Conservation (phyloP, 2,888 invertebrate species). For the Ochropleura leucogaster region DNA sequence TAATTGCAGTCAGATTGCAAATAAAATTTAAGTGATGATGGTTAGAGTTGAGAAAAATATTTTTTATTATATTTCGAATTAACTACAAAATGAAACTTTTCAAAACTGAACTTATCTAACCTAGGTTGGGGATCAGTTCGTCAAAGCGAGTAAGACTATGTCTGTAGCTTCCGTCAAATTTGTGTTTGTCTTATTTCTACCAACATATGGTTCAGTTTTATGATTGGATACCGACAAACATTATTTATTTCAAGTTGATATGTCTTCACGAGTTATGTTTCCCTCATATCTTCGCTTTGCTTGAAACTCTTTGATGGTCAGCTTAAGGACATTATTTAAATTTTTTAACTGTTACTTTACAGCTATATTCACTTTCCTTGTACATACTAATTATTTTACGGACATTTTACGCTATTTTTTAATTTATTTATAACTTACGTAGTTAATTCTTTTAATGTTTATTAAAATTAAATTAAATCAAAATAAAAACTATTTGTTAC, state of each 20-base stretch:
- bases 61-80: no score
- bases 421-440: no score
- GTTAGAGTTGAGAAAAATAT: not conserved
- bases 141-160: constrained; percentile 8
- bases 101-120: not conserved
- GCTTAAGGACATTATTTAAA: no score
- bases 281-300: constrained; percentile 11
- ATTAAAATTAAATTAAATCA: no score
- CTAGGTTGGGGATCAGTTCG: not conserved
- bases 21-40: no score
- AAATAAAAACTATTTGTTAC: no score
- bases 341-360: no score
- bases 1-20: not conserved
- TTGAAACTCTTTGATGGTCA: no score
- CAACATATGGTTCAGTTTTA: not conserved
- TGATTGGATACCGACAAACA: not conserved
- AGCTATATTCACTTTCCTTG: no score
- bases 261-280: constrained; percentile 13
- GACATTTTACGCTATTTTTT: no score
- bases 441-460: no score
- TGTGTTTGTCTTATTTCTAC: not conserved
- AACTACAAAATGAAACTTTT: not conserved
- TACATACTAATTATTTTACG: no score
- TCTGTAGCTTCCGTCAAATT: not conserved
- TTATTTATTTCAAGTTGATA: constrained; percentile 7